Evolutionary conservation across 1,140 invertebrate species (phyloP).

Genomic region (Drosophila yakuba): DNA sequence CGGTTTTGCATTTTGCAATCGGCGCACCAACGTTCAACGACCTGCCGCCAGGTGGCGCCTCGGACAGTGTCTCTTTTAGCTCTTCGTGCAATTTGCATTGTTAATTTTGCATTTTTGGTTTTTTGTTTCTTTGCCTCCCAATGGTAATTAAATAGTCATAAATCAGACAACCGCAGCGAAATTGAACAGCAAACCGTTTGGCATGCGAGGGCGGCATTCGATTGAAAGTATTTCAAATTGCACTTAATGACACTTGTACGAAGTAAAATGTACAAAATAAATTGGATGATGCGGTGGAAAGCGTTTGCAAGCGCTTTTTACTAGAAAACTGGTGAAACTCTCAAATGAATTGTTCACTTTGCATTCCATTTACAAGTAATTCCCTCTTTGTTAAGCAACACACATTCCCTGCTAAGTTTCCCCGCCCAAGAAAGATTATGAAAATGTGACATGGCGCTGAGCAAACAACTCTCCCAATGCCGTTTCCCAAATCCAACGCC

Average conservation of each 20-base stretch:
- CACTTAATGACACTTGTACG: conserved; percentile 35
- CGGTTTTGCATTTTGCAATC: conserved; percentile 2
- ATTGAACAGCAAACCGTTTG: conserved; percentile 16
- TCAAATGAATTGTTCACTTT: no score
- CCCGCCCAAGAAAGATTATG: conserved; percentile 4
- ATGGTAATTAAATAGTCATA: conserved; percentile 47
- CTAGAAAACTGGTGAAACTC: conserved; percentile 6
- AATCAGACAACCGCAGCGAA: conserved; percentile 31
- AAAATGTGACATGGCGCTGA: conserved; percentile 18
- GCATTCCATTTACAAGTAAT: no score
- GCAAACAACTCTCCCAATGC: conserved; percentile 26
- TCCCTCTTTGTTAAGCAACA: background rate
- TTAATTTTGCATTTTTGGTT: conserved; percentile 55
- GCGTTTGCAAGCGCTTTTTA: background rate
- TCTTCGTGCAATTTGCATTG: conserved; percentile 61
- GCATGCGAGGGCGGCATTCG: conserved; percentile 41
- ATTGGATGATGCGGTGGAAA: conserved; percentile 13
- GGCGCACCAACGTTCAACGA: conserved; percentile 38
- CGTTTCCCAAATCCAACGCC: conserved; percentile 4
- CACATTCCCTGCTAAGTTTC: background rate
- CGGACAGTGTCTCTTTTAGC: background rate
- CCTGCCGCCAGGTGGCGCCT: conserved; percentile 24
- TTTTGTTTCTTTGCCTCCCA: conserved; percentile 13
- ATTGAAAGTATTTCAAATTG: conserved; percentile 33
- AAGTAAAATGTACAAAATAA: conserved; percentile 19